Evolutionary conservation across 1,140 invertebrate species (phyloP).

Genomic region (Sitobion miscanthi): DNA sequence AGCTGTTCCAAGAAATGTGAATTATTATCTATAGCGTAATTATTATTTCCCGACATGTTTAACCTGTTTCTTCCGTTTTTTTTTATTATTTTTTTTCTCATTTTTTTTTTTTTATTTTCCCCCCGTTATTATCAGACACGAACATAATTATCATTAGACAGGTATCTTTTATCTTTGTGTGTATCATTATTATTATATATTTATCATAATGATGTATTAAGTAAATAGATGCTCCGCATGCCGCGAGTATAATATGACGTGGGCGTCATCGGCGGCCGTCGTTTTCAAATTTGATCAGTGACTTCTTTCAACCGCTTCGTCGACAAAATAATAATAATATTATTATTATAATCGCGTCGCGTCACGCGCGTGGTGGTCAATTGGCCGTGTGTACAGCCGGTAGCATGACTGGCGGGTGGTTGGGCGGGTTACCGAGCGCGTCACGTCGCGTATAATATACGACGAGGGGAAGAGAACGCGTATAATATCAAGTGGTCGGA

Average conservation of each 20-base stretch:
- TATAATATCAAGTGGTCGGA: slow-evolving; percentile 12
- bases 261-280: not conserved
- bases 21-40: slow-evolving; percentile 32
- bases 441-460: not conserved
- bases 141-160: not conserved
- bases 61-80: slow-evolving; percentile 46
- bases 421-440: not conserved
- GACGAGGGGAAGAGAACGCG: not conserved
- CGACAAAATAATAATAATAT: not conserved
- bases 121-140: not conserved
- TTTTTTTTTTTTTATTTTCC: not conserved
- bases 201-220: not conserved
- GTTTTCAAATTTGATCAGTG: not conserved
- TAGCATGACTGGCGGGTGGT: not conserved
- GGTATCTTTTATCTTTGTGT: not conserved
- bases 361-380: not conserved
- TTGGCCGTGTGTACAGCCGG: not conserved
- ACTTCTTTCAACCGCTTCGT: slow-evolving; percentile 4
- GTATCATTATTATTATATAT: not conserved
- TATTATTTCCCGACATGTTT: slow-evolving; percentile 49
- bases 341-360: not conserved
- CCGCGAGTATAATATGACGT: not conserved
- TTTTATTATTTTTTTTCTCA: slow-evolving; percentile 1
- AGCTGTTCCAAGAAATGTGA: not conserved
- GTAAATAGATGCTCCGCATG: not conserved